Evolutionary conservation across 1,140 invertebrate genomes (phyloP).

Genomic region (Penaeus vannamei): DNA sequence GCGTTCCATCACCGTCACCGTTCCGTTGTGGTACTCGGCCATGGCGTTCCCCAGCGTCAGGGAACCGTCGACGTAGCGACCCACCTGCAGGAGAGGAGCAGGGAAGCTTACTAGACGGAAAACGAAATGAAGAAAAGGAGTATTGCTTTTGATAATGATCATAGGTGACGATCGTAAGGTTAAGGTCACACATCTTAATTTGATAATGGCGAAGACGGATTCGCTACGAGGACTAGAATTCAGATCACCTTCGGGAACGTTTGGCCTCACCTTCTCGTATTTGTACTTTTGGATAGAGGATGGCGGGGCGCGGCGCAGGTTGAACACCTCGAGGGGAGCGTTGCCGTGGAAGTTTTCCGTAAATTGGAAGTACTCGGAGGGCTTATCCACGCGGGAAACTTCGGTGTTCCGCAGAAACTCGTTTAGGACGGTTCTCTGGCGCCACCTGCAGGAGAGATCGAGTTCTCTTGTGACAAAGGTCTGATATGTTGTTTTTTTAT

Average conservation of each 20-base stretch:
- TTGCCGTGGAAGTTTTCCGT: constrained; percentile 71
- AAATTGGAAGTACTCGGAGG: constrained; percentile 70
- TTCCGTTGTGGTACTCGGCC: constrained; percentile 70
- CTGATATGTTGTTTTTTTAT: no score
- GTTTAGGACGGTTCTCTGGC: constrained; percentile 70
- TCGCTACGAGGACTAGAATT: no score
- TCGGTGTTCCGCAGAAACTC: constrained; percentile 69
- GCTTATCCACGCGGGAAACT: constrained; percentile 69
- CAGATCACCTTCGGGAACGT: no score
- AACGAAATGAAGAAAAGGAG: not conserved
- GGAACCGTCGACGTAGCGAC: constrained; percentile 70
- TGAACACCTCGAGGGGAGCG: constrained; percentile 72
- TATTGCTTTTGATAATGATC: no score
- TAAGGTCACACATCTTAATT: no score
- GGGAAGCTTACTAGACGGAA: not conserved
- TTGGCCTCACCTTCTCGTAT: constrained; percentile 50
- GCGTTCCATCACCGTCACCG: constrained; percentile 65
- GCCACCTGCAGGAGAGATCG: constrained; percentile 64
- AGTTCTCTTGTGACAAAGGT: not conserved
- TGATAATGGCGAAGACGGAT: no score
- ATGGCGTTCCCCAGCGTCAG: constrained; percentile 71
- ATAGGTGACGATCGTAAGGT: no score
- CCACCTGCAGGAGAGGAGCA: constrained; percentile 70
- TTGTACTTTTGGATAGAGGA: constrained; percentile 14
- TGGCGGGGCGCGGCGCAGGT: constrained; percentile 69